A percentile compares a stretch with the other conserved stretches of the same genome.
phyloP scores from a whole-genome alignment of 2,797 vertebrate species.

The Urosaurus nigricauda region DNA sequence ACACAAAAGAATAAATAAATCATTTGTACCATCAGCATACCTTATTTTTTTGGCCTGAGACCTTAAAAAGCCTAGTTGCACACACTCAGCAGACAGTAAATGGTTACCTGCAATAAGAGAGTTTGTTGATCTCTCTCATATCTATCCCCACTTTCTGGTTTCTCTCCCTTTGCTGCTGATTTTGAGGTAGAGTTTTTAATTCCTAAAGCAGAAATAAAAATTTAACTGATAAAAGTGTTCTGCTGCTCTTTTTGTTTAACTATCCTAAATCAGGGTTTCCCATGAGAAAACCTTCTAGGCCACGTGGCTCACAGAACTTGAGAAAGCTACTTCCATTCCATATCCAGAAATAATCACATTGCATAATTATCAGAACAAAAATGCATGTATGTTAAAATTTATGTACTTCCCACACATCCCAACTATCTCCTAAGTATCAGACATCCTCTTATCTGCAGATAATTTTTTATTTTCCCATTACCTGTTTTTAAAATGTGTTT shows the following conservation, averaged over 20 bases:
- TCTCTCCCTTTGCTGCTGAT: conserved; percentile 62
- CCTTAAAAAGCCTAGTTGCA: not conserved
- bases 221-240: conserved; percentile 22
- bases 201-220: conserved; percentile 62
- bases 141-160: conserved; percentile 76
- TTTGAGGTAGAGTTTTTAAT: conserved; percentile 74
- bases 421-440: not conserved
- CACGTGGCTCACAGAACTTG: conserved; percentile 13
- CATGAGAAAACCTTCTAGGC: not conserved
- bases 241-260: not conserved
- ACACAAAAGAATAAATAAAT: not conserved
- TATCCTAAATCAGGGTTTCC: not conserved
- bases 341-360: not conserved
- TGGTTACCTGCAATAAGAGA: conserved; percentile 88
- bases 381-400: not conserved
- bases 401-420: not conserved
- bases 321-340: conserved; percentile 8
- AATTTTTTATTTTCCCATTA: conserved; percentile 54
- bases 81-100: not conserved
- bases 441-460: not conserved
- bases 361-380: not conserved
- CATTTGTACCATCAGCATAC: not conserved
- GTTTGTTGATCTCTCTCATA: conserved; percentile 84
- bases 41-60: not conserved
- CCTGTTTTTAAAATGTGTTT: conserved; percentile 71